Conservation (phyloP, 2,797 vertebrate species). For the Myiotriccus ornatus region DNA sequence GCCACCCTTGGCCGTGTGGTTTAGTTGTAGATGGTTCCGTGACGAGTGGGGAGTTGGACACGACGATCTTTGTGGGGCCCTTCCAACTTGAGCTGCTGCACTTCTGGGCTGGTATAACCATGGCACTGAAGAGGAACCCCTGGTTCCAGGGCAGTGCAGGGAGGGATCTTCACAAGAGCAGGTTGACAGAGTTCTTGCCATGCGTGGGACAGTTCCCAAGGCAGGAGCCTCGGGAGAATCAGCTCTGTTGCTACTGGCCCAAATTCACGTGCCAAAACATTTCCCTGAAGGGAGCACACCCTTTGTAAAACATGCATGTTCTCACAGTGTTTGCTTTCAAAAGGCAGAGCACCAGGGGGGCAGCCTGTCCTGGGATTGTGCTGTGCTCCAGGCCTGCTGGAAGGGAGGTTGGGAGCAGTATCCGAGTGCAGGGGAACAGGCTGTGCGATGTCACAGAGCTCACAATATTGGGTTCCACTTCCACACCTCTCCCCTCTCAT, state of each 20-base stretch:
- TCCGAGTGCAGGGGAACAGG: background rate
- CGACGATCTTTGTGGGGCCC: background rate
- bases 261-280: constrained; percentile 3
- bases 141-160: background rate
- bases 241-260: constrained; percentile 33
- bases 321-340: constrained; percentile 29
- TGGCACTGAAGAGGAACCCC: background rate
- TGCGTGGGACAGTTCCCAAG: background rate
- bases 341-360: constrained; percentile 15
- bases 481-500: background rate
- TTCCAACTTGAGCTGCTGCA: background rate
- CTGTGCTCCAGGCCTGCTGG: background rate
- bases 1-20: background rate
- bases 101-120: background rate
- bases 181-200: background rate
- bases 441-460: background rate
- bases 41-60: background rate
- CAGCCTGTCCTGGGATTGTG: background rate
- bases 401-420: background rate
- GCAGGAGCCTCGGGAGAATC: background rate
- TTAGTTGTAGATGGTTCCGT: background rate
- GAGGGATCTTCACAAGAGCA: background rate
- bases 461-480: background rate
- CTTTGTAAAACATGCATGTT: background rate
- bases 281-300: background rate